Evolutionary conservation across 2,113 vertebrate species (phyloP), one percentile per base, ranked within the genome.

Genomic region (Neodon shergylaensis): DNA sequence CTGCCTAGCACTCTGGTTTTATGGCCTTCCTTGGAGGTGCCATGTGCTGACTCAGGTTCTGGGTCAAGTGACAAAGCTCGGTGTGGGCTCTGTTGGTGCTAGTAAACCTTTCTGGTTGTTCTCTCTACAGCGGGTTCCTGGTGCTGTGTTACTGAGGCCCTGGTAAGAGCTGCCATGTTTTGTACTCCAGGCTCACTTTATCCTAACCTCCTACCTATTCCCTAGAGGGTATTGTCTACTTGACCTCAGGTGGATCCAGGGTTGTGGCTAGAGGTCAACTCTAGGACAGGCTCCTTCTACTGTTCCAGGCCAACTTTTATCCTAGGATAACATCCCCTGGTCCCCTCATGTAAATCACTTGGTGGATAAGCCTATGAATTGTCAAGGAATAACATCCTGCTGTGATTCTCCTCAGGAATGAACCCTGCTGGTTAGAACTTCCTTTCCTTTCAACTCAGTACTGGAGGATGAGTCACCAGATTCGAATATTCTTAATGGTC

Each of bases 391-490:
- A 26, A 90, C 61, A 73, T 96, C 90, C 96, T 39, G 13, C 63
- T 70, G 94, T 91, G 96, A 97, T 92, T 96, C 91, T 97, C 95
- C 96, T 97, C 97, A 96, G 91, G 96, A 97, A 95, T 87, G 89
- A 98, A 95, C 96, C 94, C 97, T 91, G 91, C 94, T 96, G 96
- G 95, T 96, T 97, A 89, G 82, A 91, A 96, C 97, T 97, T 98
- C 94, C 96, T 98, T 98, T 97, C 92, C 94, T 94, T 95, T 94
- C 86, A 92, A 93, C 49, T 95, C 61, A 81, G 85, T 42, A 70
- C 88, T 94, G 68, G 68, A 85, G 85, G 87, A 89, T 63, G 89
- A 96, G 73, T 85, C 87, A 92, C 89, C 65, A 61, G 74, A 73
- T 96, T 90, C 87, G 84, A 88, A 68, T 72, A 83, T n/a, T 92